Conservation (phyloP, 2,797 vertebrate species). For the Malurus splendens region DNA sequence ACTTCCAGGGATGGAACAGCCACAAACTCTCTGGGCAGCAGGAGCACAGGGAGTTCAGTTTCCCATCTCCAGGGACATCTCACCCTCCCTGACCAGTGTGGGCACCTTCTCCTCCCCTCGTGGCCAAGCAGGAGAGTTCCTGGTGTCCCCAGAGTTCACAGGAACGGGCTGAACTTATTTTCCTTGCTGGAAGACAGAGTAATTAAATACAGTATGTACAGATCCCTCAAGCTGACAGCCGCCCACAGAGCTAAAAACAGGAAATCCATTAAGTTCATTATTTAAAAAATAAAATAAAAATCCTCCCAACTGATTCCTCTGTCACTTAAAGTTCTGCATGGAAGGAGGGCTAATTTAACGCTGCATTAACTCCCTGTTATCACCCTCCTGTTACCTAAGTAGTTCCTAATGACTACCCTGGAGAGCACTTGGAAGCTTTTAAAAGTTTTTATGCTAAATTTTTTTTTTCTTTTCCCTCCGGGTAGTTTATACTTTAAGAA, state of each 20-base stretch:
- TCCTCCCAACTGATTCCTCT: constrained; percentile 56
- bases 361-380: constrained; percentile 65
- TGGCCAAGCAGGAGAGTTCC: not conserved
- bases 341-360: constrained; percentile 61
- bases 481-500: constrained; percentile 54
- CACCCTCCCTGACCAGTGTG: not conserved
- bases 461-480: not conserved
- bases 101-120: not conserved
- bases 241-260: constrained; percentile 62
- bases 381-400: constrained; percentile 71
- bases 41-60: not conserved
- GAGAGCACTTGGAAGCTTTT: constrained; percentile 74
- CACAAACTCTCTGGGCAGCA: fast-evolving
- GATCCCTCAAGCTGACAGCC: constrained; percentile 69
- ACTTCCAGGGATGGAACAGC: not conserved
- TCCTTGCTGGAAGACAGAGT: constrained; percentile 24
- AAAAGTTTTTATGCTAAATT: constrained; percentile 68
- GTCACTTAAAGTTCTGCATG: constrained; percentile 42
- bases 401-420: constrained; percentile 71
- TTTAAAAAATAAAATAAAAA: constrained; percentile 58
- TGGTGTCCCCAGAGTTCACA: not conserved
- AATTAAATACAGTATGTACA: constrained; percentile 52
- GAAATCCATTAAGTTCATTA: constrained; percentile 70
- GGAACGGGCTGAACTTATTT: not conserved
- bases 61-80: not conserved